A percentile compares a stretch with the other conserved stretches of the same genome.
Conservation (phyloP, 2,888 invertebrate species). For the Epirrhoe tristata region DNA sequence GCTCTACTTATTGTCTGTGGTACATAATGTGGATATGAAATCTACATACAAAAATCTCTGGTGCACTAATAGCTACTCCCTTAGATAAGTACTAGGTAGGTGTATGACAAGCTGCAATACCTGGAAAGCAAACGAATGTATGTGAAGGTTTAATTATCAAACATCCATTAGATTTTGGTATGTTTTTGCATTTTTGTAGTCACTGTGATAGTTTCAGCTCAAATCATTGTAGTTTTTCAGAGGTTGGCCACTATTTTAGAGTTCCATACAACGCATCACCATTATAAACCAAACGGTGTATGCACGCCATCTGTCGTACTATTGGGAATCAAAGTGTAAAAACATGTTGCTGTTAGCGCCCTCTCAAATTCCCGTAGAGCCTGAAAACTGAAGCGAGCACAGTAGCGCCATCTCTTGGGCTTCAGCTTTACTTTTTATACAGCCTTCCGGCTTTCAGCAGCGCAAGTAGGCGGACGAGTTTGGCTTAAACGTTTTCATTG, state of each 20-base stretch:
- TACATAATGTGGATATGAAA: conserved; percentile 6
- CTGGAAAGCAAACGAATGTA: no score
- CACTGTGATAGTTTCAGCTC: no score
- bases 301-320: conserved; percentile 31
- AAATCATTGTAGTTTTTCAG: no score
- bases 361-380: conserved; percentile 1
- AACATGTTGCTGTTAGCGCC: conserved; percentile 14
- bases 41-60: not conserved
- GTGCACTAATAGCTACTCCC: not conserved
- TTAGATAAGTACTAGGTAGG: not conserved
- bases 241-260: no score
- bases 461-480: not conserved
- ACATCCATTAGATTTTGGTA: no score
- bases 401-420: conserved; percentile 33
- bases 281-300: not conserved
- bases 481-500: not conserved
- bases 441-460: not conserved
- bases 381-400: conserved; percentile 3
- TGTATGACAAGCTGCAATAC: no score
- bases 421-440: conserved; percentile 7
- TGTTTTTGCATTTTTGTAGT: no score
- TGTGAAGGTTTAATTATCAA: no score
- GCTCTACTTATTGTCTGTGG: conserved; percentile 2
- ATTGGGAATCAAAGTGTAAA: not conserved
- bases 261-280: not conserved